A percentile compares a stretch with the other conserved stretches of the same genome.
phyloP scores from a whole-genome alignment of 2,113 vertebrate genomes.

The human (Homo sapiens) region GRCh38 chr6:71087501-71088000 shows the following conservation, averaged over 20 bases:
- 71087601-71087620: background rate
- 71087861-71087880: background rate
- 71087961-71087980: background rate
- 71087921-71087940: background rate
- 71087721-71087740: background rate
- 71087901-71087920: background rate
- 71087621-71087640: background rate
- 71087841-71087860: background rate
- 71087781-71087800: background rate
- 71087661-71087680: background rate
- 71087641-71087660: background rate
- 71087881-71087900: background rate
- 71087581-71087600: background rate
- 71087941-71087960: background rate
- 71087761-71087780: background rate
- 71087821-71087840: background rate
- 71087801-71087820: background rate
- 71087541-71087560: too few species aligned
- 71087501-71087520: accelerated
- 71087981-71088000: background rate
- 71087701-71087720: too few species aligned
- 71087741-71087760: background rate
- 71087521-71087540: background rate
- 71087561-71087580: background rate
- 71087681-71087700: background rate